Evolutionary conservation across 2,888 invertebrate genomes (phyloP), one percentile per base, ranked within the genome.

Genomic region (Enchytraeus crypticus): DNA sequence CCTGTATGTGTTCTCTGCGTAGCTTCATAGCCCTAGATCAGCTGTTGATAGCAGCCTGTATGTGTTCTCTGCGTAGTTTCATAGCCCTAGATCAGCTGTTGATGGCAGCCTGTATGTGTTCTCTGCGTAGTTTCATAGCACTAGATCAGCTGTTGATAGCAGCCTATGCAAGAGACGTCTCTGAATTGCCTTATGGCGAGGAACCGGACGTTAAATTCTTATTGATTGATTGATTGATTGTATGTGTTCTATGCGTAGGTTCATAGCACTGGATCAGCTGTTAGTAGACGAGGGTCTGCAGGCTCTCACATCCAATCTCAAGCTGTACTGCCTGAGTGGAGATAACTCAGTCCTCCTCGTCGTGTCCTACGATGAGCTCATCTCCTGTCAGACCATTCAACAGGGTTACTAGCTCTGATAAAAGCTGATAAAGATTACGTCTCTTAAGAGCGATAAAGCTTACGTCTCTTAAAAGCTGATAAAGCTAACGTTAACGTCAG

Each of bases 201-300:
- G n/a, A n/a, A n/a, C n/a, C n/a, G n/a, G n/a, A n/a, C n/a, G n/a
- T n/a, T n/a, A n/a, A n/a, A n/a, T n/a, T n/a, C n/a, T n/a, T n/a
- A n/a, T n/a, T n/a, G n/a, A n/a, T n/a, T n/a, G n/a, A n/a, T n/a
- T n/a, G n/a, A n/a, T n/a, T n/a, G n/a, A n/a, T n/a, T n/a, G n/a
- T n/a, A n/a, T n/a, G n/a, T n/a, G n/a, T n/a, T n/a, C n/a, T n/a
- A n/a, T n/a, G n/a, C n/a, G n/a, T 70, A 82, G 81, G 61, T 86
- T 91, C 71, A 86, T 93, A 70, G 89, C 89, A 5, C 88, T 88
- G 79, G 90, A 92, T 76, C 84, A 85, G 70, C 81, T 90, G 67
- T 84, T 87, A 63, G 85, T 84, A 56, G 89, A 88, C 78, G 90
- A 91, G 80, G 68, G 66, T n/a, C 84, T 92, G 71, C 85, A 87